phyloP scores from a whole-genome alignment of 1,140 invertebrate species.

The Drosophila mojavensis region DNA sequence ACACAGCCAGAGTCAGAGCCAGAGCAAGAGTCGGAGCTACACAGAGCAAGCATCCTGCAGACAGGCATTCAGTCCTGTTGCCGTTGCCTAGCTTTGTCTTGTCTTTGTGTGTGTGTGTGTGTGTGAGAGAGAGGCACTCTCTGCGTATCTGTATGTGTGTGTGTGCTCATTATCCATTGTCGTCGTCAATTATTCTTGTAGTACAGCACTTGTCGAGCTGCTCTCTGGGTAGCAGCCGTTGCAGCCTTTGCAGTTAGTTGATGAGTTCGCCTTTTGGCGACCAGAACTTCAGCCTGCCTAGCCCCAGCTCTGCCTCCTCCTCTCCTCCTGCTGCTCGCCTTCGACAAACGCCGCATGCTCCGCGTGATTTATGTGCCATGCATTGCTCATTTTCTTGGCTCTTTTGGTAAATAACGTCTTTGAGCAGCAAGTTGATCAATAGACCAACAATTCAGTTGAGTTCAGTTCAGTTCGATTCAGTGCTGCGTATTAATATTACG shows the following conservation, averaged over 20 bases:
- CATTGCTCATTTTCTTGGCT: constrained; percentile 56
- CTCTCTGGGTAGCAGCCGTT: constrained; percentile 8
- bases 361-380: constrained; percentile 48
- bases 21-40: background rate
- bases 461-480: constrained; percentile 21
- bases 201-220: constrained; percentile 52
- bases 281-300: background rate
- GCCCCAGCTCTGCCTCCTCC: background rate
- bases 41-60: constrained; percentile 2
- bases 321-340: background rate
- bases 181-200: constrained; percentile 77
- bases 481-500: constrained; percentile 69
- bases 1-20: background rate
- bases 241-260: constrained; percentile 74
- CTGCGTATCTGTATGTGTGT: constrained; percentile 18
- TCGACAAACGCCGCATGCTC: constrained; percentile 4
- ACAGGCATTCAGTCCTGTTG: background rate
- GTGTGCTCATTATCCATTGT: constrained; percentile 70
- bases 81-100: background rate
- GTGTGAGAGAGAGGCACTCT: constrained; percentile 8
- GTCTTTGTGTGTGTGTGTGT: constrained; percentile 19
- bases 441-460: constrained; percentile 3
- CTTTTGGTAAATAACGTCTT: constrained; percentile 62
- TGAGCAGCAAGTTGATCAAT: constrained; percentile 66
- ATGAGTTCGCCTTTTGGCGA: constrained; percentile 55